These are phyloP conservation scores for Formica exsecta DNA, from an alignment of 1,140 invertebrate genomes.

Conservation along the genomic window DNA sequence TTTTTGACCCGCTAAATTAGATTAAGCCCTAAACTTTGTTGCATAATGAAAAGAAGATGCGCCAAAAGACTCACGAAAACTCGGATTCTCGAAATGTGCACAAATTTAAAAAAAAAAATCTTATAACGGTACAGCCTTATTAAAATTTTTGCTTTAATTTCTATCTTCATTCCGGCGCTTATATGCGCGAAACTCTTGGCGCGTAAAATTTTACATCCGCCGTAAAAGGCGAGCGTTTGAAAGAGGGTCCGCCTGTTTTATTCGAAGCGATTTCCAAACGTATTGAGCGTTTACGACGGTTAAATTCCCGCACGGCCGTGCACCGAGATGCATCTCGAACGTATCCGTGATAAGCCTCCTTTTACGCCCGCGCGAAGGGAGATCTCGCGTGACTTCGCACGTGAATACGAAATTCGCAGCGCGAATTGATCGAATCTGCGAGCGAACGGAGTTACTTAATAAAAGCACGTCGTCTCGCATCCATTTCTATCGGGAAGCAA, in stretches of 20 bases:
- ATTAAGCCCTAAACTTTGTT: no score
- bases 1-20: no score
- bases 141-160: slow-evolving; percentile 42
- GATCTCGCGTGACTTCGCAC: not conserved
- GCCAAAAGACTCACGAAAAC: slow-evolving; percentile 9
- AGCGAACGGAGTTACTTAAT: not conserved
- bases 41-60: not conserved
- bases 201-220: slow-evolving; percentile 43
- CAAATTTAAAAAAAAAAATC: slow-evolving; percentile 29
- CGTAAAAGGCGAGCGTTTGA: slow-evolving; percentile 32
- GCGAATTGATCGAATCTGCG: not conserved
- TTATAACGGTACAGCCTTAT: slow-evolving; percentile 12
- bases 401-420: slow-evolving; percentile 21
- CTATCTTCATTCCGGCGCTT: not conserved
- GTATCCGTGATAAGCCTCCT: slow-evolving; percentile 11
- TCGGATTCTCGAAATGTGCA: not conserved
- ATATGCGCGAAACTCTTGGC: slow-evolving; percentile 4
- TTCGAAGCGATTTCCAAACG: slow-evolving; percentile 26
- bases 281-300: slow-evolving; percentile 24
- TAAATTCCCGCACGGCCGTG: not conserved
- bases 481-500: not conserved
- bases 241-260: not conserved
- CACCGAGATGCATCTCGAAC: not conserved
- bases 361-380: not conserved
- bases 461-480: not conserved